A percentile compares a stretch with the other conserved stretches of the same genome.
These are phyloP conservation scores for Campylomormyrus tamandua DNA, from an alignment of 2,113 vertebrate species.

Conservation along the genomic window DNA sequence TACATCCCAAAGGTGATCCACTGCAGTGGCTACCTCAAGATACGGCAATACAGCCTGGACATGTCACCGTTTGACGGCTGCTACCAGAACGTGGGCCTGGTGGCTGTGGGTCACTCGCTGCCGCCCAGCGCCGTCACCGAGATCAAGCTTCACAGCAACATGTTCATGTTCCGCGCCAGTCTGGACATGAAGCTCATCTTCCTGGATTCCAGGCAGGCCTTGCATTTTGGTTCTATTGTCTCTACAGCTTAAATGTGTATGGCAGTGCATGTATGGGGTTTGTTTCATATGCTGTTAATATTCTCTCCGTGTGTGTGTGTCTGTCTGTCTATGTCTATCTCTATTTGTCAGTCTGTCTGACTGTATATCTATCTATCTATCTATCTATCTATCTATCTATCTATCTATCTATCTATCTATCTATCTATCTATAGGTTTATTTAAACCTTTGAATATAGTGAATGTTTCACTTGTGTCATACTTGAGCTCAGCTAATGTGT, in stretches of 20 bases:
- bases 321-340: not conserved
- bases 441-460: not conserved
- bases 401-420: not conserved
- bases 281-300: not conserved
- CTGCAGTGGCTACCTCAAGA: conserved; percentile 90
- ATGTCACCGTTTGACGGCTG: conserved; percentile 79
- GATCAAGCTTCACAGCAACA: conserved; percentile 90
- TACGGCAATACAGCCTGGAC: conserved; percentile 81
- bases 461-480: not conserved
- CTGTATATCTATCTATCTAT: too few species aligned
- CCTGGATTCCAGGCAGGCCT: conserved; percentile 77
- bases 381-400: not conserved
- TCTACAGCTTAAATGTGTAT: not conserved
- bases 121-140: conserved; percentile 86
- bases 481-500: not conserved
- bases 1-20: conserved; percentile 74
- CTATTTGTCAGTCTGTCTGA: too few species aligned
- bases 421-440: not conserved
- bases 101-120: conserved; percentile 85
- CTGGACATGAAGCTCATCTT: conserved; percentile 89
- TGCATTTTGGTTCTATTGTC: too few species aligned
- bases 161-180: conserved; percentile 95
- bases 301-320: not conserved
- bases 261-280: too few species aligned
- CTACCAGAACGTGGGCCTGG: conserved; percentile 83